These are phyloP conservation scores for Cyclina sinensis DNA, from an alignment of 1,140 invertebrate species.

Conservation along the genomic window DNA sequence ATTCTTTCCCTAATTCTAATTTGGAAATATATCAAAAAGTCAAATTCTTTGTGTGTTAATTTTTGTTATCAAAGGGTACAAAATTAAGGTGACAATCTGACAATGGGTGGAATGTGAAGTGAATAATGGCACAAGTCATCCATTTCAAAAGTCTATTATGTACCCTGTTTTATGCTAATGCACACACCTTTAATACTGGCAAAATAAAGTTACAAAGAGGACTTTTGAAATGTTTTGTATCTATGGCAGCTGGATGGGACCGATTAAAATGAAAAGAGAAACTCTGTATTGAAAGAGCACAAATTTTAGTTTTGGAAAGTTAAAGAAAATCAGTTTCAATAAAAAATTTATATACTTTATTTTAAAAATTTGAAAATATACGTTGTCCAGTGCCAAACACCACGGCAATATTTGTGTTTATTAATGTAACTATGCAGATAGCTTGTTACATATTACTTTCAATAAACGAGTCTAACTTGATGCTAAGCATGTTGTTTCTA, in stretches of 20 bases:
- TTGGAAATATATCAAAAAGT: slow-evolving; percentile 32
- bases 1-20: not conserved
- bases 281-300: too few relatives aligned
- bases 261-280: not conserved
- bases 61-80: not conserved
- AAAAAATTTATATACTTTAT: too few relatives aligned
- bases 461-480: too few relatives aligned
- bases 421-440: too few relatives aligned
- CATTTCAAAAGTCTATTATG: not conserved
- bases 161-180: slow-evolving; percentile 25
- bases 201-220: not conserved
- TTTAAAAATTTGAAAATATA: too few relatives aligned
- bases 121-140: not conserved
- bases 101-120: not conserved
- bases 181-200: not conserved
- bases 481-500: too few relatives aligned
- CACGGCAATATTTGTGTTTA: too few relatives aligned
- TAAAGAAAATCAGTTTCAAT: too few relatives aligned
- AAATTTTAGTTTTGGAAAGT: too few relatives aligned
- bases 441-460: too few relatives aligned
- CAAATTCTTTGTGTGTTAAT: slow-evolving; percentile 5
- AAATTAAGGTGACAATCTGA: not conserved
- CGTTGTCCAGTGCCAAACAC: too few relatives aligned
- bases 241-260: not conserved
- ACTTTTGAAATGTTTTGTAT: not conserved